Evolutionary conservation across 2,113 vertebrate genomes (phyloP).

Genomic region (Elanoides forficatus): DNA sequence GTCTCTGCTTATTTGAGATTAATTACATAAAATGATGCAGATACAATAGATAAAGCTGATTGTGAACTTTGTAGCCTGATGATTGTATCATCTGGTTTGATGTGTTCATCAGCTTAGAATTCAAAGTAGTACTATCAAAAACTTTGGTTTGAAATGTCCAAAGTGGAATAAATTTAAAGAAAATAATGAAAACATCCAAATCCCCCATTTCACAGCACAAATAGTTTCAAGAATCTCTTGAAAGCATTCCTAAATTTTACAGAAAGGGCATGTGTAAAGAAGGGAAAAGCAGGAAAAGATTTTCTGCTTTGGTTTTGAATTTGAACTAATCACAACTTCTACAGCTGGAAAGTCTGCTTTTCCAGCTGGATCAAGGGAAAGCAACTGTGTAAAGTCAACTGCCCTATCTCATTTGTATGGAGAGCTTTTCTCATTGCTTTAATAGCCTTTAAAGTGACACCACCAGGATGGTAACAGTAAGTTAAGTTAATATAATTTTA

Average conservation of each 20-base stretch:
- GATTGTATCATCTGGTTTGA: background rate
- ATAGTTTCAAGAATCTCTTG: background rate
- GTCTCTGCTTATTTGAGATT: background rate
- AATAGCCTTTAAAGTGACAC: background rate
- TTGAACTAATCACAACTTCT: background rate
- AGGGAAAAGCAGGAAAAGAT: background rate
- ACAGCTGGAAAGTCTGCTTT: background rate
- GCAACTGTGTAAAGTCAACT: background rate
- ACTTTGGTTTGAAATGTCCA: background rate
- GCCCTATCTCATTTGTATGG: background rate
- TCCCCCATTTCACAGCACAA: background rate
- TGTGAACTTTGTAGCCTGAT: background rate
- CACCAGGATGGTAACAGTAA: background rate
- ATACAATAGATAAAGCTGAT: background rate
- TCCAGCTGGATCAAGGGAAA: background rate
- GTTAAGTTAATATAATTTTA: background rate
- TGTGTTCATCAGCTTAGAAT: background rate
- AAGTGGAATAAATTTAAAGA: background rate
- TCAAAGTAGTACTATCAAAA: background rate
- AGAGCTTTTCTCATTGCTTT: background rate
- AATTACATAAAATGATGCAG: background rate
- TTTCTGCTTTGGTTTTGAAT: background rate
- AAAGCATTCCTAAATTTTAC: background rate
- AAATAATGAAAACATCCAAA: conserved; percentile 25
- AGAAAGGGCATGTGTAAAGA: background rate